Conservation (phyloP, 2,797 vertebrate genomes). For the Rhincodon typus region DNA sequence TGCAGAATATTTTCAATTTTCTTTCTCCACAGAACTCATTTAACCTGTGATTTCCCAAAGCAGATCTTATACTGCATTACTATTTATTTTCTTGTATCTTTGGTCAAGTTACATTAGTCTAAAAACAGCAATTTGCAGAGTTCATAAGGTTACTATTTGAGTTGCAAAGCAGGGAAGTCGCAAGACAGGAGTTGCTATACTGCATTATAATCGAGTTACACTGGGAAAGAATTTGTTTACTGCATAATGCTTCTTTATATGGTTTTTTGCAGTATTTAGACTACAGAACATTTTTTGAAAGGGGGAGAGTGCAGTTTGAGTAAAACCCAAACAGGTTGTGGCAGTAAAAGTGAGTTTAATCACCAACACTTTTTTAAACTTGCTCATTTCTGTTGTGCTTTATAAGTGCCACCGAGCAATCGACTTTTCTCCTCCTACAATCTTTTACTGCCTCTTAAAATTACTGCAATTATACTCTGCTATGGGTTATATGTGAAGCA, state of each 20-base stretch:
- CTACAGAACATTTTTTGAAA: background rate
- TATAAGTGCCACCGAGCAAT: background rate
- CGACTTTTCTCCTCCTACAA: background rate
- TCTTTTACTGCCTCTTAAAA: background rate
- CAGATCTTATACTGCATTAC: background rate
- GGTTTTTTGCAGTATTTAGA: background rate
- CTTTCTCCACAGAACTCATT: background rate
- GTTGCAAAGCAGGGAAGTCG: background rate
- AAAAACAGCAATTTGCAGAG: background rate
- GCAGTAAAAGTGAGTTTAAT: background rate
- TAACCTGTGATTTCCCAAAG: background rate
- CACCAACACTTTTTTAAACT: background rate
- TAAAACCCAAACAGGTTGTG: background rate
- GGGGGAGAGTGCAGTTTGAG: background rate
- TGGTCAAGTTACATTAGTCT: background rate
- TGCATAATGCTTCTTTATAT: background rate
- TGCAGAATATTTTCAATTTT: background rate
- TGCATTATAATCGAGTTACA: background rate
- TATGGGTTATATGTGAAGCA: background rate
- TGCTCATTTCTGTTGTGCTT: background rate
- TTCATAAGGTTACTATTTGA: background rate
- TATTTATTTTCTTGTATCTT: background rate
- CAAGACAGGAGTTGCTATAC: background rate
- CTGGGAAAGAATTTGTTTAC: background rate
- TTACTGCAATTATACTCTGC: background rate